phyloP scores from a whole-genome alignment of 2,888 invertebrate species.

The Ophion ventricosus region DNA sequence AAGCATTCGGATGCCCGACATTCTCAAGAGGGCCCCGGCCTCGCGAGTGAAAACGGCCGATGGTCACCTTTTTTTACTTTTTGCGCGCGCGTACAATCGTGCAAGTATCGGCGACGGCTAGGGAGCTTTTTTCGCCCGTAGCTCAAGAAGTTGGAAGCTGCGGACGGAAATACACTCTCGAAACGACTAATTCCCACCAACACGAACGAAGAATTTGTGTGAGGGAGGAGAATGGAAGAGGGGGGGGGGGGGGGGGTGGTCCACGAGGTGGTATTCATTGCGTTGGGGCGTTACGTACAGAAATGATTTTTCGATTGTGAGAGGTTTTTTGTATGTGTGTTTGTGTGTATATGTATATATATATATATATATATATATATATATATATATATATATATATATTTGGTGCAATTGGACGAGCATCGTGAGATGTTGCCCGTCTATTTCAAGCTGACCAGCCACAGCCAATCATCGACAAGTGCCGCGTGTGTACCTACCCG shows the following conservation, averaged over 20 bases:
- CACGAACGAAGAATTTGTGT: slow-evolving; percentile 40
- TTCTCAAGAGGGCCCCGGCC: too few species aligned
- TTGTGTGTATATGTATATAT: not conserved
- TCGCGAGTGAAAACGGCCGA: too few species aligned
- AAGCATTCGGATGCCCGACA: not conserved
- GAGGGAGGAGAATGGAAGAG: too few species aligned
- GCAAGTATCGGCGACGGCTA: slow-evolving; percentile 67
- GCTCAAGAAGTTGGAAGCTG: slow-evolving; percentile 36
- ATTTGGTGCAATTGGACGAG: slow-evolving; percentile 72
- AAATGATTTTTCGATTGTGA: slow-evolving; percentile 30
- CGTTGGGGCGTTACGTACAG: slow-evolving; percentile 21
- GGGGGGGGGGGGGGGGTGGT: not conserved
- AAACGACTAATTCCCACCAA: slow-evolving; percentile 71
- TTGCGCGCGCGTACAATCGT: not conserved
- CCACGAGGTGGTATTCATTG: slow-evolving; percentile 18
- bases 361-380: not conserved
- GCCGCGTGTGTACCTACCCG: slow-evolving; percentile 70
- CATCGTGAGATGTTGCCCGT: slow-evolving; percentile 74
- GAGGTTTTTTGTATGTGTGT: not conserved
- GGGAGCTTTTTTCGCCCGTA: slow-evolving; percentile 71
- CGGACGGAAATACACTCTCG: slow-evolving; percentile 73
- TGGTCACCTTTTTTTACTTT: slow-evolving; percentile 2
- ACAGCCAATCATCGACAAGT: slow-evolving; percentile 67
- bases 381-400: slow-evolving; percentile 23
- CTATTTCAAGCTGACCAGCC: slow-evolving; percentile 81